Evolutionary conservation across 2,888 invertebrate species (phyloP).

Genomic region (Neoitamus cyanurus): DNA sequence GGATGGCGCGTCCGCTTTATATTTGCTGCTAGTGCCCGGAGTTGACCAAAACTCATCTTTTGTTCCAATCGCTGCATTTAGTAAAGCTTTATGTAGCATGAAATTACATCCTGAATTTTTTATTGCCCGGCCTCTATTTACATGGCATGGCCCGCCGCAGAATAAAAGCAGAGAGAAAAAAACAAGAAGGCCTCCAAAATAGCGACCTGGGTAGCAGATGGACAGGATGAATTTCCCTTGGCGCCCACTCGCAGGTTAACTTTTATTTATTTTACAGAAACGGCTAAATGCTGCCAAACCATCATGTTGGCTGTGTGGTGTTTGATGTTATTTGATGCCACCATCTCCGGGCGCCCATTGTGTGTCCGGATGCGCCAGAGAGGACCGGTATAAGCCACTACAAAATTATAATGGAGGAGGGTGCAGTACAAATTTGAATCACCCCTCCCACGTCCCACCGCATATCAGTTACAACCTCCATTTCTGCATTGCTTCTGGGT

Average conservation of each 20-base stretch:
- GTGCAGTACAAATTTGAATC: background rate
- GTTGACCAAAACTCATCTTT: slow-evolving; percentile 46
- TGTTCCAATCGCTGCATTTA: slow-evolving; percentile 45
- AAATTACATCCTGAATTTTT: slow-evolving; percentile 50
- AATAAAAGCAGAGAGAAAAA: background rate
- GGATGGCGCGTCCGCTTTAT: background rate
- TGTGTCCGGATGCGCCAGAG: background rate
- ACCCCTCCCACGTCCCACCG: background rate
- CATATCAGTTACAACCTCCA: background rate
- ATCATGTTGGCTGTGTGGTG: background rate
- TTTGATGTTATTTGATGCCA: background rate
- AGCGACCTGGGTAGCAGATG: background rate
- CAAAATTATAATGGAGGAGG: background rate
- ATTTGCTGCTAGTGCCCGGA: background rate
- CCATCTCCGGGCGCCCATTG: background rate
- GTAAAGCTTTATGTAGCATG: slow-evolving; percentile 48
- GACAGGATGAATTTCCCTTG: background rate
- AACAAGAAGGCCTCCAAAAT: background rate
- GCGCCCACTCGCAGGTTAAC: background rate
- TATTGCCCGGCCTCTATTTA: slow-evolving; percentile 37
- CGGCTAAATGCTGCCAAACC: slow-evolving; percentile 6
- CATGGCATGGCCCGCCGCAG: background rate
- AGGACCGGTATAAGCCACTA: background rate
- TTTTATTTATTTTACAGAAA: background rate
- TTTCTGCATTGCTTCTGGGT: background rate